Evolutionary conservation across 1,140 invertebrate species (phyloP).

Genomic region (Galleria mellonella): DNA sequence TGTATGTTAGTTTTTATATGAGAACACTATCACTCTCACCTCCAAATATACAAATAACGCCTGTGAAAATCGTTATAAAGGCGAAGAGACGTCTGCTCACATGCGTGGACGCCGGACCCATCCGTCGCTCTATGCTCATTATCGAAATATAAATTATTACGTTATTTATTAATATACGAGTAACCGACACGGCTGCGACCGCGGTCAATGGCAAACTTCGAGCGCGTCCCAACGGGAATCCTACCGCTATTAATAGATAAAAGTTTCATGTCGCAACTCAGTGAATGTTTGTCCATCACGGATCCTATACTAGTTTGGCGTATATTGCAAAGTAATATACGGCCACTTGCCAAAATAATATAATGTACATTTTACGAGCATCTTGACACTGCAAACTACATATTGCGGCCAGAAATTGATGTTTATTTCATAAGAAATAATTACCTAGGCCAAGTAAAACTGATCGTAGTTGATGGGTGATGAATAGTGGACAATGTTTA

Average conservation of each 20-base stretch:
- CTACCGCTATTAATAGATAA: constrained; percentile 4
- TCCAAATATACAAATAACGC: constrained; percentile 53
- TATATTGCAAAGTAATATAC: too few relatives aligned
- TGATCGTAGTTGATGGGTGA: too few relatives aligned
- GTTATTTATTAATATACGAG: too few relatives aligned
- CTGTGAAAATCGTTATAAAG: constrained; percentile 48
- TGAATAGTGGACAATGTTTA: too few relatives aligned
- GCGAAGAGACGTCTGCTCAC: constrained; percentile 55
- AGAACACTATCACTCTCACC: constrained; percentile 24
- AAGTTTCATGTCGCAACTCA: not conserved
- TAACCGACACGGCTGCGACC: too few relatives aligned
- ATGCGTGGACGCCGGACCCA: constrained; percentile 37
- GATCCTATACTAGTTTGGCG: not conserved
- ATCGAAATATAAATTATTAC: not conserved
- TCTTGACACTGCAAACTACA: too few relatives aligned
- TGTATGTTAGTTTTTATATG: too few relatives aligned
- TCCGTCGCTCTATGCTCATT: not conserved
- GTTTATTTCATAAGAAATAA: too few relatives aligned
- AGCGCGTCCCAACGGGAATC: not conserved
- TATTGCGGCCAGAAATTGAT: too few relatives aligned
- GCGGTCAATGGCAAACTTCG: constrained; percentile 1
- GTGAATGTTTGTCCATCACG: not conserved
- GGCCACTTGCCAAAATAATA: too few relatives aligned
- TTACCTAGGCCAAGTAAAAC: too few relatives aligned
- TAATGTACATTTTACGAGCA: too few relatives aligned